phyloP scores from a whole-genome alignment of 1,140 invertebrate genomes.

The Andrena cerasifolii region DNA sequence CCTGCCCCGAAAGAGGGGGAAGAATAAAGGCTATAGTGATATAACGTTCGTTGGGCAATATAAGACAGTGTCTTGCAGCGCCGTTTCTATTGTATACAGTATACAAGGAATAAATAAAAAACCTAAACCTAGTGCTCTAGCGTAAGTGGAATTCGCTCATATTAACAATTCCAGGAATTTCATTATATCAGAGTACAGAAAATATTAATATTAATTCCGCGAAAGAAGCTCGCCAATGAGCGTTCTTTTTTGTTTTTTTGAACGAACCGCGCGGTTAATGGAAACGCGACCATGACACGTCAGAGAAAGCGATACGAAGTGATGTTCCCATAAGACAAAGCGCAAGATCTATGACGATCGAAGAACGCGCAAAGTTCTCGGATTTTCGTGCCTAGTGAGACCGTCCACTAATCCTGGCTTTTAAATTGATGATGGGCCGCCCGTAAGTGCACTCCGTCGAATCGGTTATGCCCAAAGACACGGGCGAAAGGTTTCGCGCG shows the following conservation, averaged over 20 bases:
- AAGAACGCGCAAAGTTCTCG: constrained; percentile 55
- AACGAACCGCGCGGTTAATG: not conserved
- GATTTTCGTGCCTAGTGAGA: constrained; percentile 43
- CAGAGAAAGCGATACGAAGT: constrained; percentile 39
- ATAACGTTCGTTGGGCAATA: too few relatives aligned
- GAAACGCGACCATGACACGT: constrained; percentile 6
- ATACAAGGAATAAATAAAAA: too few relatives aligned
- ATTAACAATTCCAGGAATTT: too few relatives aligned
- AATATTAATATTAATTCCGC: not conserved
- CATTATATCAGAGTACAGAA: not conserved
- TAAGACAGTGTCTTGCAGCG: too few relatives aligned
- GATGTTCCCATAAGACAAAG: constrained; percentile 32
- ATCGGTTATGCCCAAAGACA: constrained; percentile 14
- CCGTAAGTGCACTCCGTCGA: constrained; percentile 28
- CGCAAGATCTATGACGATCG: constrained; percentile 51
- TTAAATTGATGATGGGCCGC: constrained; percentile 31
- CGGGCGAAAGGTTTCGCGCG: constrained; percentile 6
- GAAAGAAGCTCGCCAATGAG: not conserved
- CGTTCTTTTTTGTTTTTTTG: not conserved
- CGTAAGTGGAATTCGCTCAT: too few relatives aligned
- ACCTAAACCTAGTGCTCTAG: too few relatives aligned
- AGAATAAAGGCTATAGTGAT: too few relatives aligned
- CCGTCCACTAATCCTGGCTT: constrained; percentile 27
- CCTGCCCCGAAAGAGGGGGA: too few relatives aligned
- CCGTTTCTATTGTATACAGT: too few relatives aligned